These are phyloP conservation scores for Drosophila busckii DNA, from an alignment of 1,140 invertebrate species.

Conservation along the genomic window DNA sequence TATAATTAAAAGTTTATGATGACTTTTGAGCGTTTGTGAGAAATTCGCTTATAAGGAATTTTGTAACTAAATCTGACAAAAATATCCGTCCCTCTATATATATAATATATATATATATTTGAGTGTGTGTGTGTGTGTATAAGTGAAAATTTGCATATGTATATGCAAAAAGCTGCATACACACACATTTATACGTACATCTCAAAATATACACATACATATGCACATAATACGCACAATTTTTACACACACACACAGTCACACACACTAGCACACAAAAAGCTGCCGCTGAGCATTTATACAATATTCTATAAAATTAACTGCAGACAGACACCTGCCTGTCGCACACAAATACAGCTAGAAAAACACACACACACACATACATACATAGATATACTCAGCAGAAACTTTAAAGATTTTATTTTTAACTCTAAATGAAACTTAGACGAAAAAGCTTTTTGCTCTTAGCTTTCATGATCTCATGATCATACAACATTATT, in stretches of 20 bases:
- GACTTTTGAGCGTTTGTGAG: slow-evolving; percentile 31
- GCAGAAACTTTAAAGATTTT: slow-evolving; percentile 40
- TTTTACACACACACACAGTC: slow-evolving; percentile 38
- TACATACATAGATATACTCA: background rate
- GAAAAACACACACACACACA: slow-evolving; percentile 19
- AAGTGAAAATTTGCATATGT: slow-evolving; percentile 47
- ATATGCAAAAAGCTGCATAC: slow-evolving; percentile 44
- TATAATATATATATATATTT: background rate
- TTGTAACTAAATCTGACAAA: slow-evolving; percentile 75
- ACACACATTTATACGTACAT: slow-evolving; percentile 45
- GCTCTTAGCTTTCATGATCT: slow-evolving; percentile 60
- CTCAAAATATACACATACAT: slow-evolving; percentile 31
- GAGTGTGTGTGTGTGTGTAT: slow-evolving; percentile 24
- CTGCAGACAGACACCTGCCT: slow-evolving; percentile 72
- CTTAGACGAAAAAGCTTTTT: slow-evolving; percentile 65
- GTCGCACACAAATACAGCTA: slow-evolving; percentile 8
- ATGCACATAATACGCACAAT: slow-evolving; percentile 55
- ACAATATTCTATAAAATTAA: slow-evolving; percentile 65
- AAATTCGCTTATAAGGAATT: slow-evolving; percentile 78
- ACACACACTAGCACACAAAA: slow-evolving; percentile 6
- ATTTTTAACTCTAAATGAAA: slow-evolving; percentile 67
- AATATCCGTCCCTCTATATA: slow-evolving; percentile 16
- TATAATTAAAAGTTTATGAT: slow-evolving; percentile 32
- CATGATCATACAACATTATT: slow-evolving; percentile 22
- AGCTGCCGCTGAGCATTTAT: slow-evolving; percentile 32